Evolutionary conservation across 2,888 invertebrate species (phyloP).

Genomic region (Chydorus sphaericus): DNA sequence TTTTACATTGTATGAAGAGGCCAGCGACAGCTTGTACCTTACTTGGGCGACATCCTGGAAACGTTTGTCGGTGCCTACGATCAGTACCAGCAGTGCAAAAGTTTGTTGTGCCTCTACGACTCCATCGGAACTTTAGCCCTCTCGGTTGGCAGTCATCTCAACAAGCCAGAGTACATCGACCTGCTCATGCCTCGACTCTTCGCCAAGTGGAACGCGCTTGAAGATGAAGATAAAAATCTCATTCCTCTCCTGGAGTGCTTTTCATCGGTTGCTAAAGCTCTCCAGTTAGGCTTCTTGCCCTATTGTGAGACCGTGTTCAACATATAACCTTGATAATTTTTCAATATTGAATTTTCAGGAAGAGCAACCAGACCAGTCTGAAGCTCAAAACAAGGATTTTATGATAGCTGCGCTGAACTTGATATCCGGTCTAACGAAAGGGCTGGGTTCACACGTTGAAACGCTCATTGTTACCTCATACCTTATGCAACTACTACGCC

Average conservation of each 20-base stretch:
- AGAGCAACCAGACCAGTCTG: conserved; percentile 86
- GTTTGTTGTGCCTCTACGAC: conserved; percentile 91
- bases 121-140: conserved; percentile 98
- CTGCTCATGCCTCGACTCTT: conserved; percentile 96
- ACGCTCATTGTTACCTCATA: conserved; percentile 82
- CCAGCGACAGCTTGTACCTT: conserved; percentile 94
- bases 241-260: conserved; percentile 94
- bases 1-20: too few species aligned
- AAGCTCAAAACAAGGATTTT: conserved; percentile 92
- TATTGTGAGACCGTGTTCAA: conserved; percentile 96
- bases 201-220: conserved; percentile 92
- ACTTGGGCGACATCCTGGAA: conserved; percentile 85
- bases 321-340: conserved; percentile 14
- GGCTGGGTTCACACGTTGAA: conserved; percentile 87
- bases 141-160: conserved; percentile 91
- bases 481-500: conserved; percentile 86
- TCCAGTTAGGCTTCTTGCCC: conserved; percentile 91
- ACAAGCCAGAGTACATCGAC: conserved; percentile 89
- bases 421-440: conserved; percentile 90
- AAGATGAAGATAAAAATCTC: conserved; percentile 96
- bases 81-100: conserved; percentile 91
- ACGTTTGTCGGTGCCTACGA: conserved; percentile 94
- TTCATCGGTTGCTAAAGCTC: conserved; percentile 92
- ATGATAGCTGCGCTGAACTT: conserved; percentile 98
- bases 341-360: conserved; percentile 40